Evolutionary conservation across 2,797 vertebrate genomes (phyloP).

Genomic region (Valencia hispanica): DNA sequence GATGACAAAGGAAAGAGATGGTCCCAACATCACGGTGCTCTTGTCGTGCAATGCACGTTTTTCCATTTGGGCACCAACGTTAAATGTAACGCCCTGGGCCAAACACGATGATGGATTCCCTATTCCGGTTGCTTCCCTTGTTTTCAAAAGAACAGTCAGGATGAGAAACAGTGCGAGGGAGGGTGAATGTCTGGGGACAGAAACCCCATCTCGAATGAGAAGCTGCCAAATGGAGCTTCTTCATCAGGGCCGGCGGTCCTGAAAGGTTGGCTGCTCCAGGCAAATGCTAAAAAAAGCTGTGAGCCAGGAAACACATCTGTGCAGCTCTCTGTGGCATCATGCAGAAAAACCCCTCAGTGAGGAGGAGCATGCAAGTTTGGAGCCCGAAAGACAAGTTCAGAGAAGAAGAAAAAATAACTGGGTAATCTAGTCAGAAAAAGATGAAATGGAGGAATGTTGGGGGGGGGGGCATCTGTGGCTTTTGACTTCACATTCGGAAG

Average conservation of each 20-base stretch:
- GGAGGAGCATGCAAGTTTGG: slow-evolving; percentile 31
- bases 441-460: slow-evolving; percentile 28
- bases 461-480: slow-evolving; percentile 14
- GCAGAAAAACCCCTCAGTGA: slow-evolving; percentile 54
- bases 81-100: slow-evolving; percentile 71
- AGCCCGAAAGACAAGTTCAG: slow-evolving; percentile 37
- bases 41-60: slow-evolving; percentile 75
- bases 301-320: slow-evolving; percentile 72
- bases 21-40: slow-evolving; percentile 39
- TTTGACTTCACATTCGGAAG: slow-evolving; percentile 41
- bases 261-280: slow-evolving; percentile 60
- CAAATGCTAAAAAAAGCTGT: slow-evolving; percentile 61
- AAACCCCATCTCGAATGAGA: slow-evolving; percentile 63
- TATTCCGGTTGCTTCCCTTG: slow-evolving; percentile 64
- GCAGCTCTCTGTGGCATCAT: slow-evolving; percentile 56
- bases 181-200: slow-evolving; percentile 59
- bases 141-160: slow-evolving; percentile 70
- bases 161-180: slow-evolving; percentile 42
- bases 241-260: slow-evolving; percentile 72
- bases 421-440: slow-evolving; percentile 16
- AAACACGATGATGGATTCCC: slow-evolving; percentile 74
- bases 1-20: slow-evolving; percentile 39
- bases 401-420: slow-evolving; percentile 20
- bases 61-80: slow-evolving; percentile 73
- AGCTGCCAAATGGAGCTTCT: slow-evolving; percentile 70